Evolutionary conservation across 2,888 invertebrate species (phyloP), one percentile per base, ranked within the genome.

Genomic region (Automeris io): DNA sequence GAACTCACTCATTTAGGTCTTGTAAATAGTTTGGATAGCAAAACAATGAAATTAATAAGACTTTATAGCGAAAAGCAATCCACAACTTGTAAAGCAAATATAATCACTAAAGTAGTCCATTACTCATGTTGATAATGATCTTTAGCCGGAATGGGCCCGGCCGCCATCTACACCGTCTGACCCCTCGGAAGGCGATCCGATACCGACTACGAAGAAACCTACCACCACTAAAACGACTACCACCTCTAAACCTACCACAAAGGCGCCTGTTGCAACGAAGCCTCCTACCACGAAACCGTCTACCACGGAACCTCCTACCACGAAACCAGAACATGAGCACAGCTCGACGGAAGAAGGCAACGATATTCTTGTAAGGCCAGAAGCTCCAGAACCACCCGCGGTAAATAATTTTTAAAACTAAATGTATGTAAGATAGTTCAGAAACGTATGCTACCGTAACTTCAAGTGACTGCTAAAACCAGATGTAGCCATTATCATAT

Each of bases 131-230:
- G 11, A 19, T 33, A 8, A 19, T 43, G 57, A 57, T 57, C 61
- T 75, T 25, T 60, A 93, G 93, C 94, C 94, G 53, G 93, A 94
- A 64, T 95, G 94, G 94, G 93, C 93, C 31, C 88, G 90, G 44
- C 94, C 94, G 9, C 93, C 93, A 41, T 91, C 93, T 44, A 94
- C 94, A 2, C 83, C 90, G 11, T 57, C 80, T 6, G 88, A 88
- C 58, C 82, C 88, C 13, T 74, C 87, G 18, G 88, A 89, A 58
- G 74, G 88, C 23, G 74, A 74, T 3, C 74, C 83, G 2, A 54
- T 71, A 39, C 52, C 59, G n/a, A 54, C 57, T 35, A 59, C 66
- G 8, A 42, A 50, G 5, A 66, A 46, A 43, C 68, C 73, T 1
- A 47, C 61, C 7, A 68, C 68, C 50, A 37, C 37, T 5, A 37